Percentiles rank a stretch among this genome's conserved stretches.
Evolutionary conservation across 2,797 vertebrate species (phyloP).

Genomic region (Eidolon dupreanum): DNA sequence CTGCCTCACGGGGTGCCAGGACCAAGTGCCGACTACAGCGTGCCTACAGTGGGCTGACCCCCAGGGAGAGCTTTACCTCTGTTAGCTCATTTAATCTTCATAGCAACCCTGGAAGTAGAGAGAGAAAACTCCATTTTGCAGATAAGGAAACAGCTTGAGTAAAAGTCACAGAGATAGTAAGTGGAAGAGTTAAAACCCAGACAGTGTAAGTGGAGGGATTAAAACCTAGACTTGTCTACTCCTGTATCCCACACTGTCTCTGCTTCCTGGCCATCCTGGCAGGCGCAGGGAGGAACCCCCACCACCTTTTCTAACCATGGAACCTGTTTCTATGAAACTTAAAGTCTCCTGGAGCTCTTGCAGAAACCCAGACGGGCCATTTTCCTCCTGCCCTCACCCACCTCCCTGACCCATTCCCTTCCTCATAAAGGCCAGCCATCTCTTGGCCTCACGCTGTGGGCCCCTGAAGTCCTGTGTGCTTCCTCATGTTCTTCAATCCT

Average conservation of each 20-base stretch:
- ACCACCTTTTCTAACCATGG: not conserved
- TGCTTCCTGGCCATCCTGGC: not conserved
- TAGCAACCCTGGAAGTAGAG: not conserved
- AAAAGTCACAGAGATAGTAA: not conserved
- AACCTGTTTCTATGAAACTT: not conserved
- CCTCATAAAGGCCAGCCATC: not conserved
- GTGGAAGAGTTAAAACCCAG: not conserved
- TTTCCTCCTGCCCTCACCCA: not conserved
- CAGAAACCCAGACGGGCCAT: not conserved
- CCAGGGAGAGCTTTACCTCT: not conserved
- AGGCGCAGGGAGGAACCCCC: not conserved
- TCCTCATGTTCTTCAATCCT: not conserved
- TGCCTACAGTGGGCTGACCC: not conserved
- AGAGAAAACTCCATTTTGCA: not conserved
- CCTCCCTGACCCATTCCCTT: not conserved
- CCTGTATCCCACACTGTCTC: not conserved
- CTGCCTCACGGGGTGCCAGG: not conserved
- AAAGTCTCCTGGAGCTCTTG: not conserved
- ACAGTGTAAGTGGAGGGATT: not conserved
- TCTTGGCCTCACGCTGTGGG: not conserved
- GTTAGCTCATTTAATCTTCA: not conserved
- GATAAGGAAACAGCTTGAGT: not conserved
- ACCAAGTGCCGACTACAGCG: not conserved
- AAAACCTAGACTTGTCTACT: not conserved
- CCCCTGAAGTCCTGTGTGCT: not conserved